Conservation (phyloP, 2,797 vertebrate species). For the Phrynocephalus forsythii region DNA sequence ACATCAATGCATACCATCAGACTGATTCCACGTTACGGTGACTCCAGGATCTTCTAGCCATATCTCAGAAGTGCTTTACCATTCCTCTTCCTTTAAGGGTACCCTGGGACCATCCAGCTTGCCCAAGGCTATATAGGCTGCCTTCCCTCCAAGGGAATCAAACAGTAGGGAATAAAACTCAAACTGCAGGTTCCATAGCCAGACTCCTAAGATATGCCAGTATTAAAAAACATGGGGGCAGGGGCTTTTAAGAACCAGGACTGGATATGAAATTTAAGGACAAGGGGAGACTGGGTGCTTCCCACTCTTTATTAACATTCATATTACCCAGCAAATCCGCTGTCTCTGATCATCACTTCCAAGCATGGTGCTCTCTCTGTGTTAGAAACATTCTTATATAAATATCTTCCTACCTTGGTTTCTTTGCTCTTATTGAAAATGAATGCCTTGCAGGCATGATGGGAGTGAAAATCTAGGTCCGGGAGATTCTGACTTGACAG, state of each 20-base stretch:
- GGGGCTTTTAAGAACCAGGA: neutral
- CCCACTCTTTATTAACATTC: neutral
- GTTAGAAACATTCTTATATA: slow-evolving; percentile 13
- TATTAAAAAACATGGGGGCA: neutral
- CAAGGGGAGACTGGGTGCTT: neutral
- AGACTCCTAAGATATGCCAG: too few relatives aligned
- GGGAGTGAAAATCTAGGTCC: slow-evolving; percentile 19
- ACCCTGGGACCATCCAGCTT: too few relatives aligned
- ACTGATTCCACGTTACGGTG: too few relatives aligned
- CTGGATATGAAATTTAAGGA: neutral
- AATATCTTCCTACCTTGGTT: neutral
- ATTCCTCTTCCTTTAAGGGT: too few relatives aligned
- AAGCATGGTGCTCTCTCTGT: neutral
- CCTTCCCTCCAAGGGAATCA: too few relatives aligned
- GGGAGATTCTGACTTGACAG: slow-evolving; percentile 11
- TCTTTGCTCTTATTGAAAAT: slow-evolving; percentile 23
- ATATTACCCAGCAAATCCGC: neutral
- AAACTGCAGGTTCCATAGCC: too few relatives aligned
- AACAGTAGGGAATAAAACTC: too few relatives aligned
- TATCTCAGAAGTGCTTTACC: too few relatives aligned
- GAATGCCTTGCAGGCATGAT: neutral
- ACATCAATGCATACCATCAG: too few relatives aligned
- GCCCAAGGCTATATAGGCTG: too few relatives aligned
- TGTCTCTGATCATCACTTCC: slow-evolving; percentile 1
- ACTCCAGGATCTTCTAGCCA: too few relatives aligned